phyloP scores from a whole-genome alignment of 2,888 invertebrate species.

The Siphonodentalium dalli region DNA sequence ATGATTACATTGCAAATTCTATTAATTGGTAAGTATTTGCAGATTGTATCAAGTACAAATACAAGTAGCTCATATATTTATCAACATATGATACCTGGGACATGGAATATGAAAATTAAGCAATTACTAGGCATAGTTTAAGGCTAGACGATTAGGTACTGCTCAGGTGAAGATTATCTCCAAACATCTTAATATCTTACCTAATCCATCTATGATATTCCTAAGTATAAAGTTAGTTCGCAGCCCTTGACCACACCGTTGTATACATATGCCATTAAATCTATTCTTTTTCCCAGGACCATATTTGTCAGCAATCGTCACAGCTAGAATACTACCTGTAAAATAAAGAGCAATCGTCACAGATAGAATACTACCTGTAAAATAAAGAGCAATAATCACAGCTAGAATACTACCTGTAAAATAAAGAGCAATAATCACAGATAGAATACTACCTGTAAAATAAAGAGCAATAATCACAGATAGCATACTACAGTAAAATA shows the following conservation, averaged over 20 bases:
- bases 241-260: slow-evolving; percentile 82
- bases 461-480: too few relatives aligned
- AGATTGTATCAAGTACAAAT: too few relatives aligned
- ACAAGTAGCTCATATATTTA: too few relatives aligned
- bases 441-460: slow-evolving; percentile 80
- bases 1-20: too few relatives aligned
- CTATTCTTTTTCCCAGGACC: slow-evolving; percentile 82
- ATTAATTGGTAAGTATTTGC: too few relatives aligned
- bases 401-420: slow-evolving; percentile 82
- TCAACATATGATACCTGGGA: too few relatives aligned
- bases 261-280: slow-evolving; percentile 95
- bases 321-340: slow-evolving; percentile 85
- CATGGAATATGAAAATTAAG: too few relatives aligned
- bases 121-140: too few relatives aligned
- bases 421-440: slow-evolving; percentile 79
- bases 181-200: slow-evolving; percentile 50
- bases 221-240: slow-evolving; percentile 85
- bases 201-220: slow-evolving; percentile 91
- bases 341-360: slow-evolving; percentile 77
- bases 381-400: slow-evolving; percentile 77
- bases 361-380: slow-evolving; percentile 82
- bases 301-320: slow-evolving; percentile 85
- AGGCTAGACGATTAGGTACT: neutral
- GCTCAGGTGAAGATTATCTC: neutral
- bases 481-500: too few relatives aligned